These are phyloP conservation scores for Ianthella basta DNA, from an alignment of 37 sponge, comb jelly and placozoan species.

Conservation along the genomic window DNA sequence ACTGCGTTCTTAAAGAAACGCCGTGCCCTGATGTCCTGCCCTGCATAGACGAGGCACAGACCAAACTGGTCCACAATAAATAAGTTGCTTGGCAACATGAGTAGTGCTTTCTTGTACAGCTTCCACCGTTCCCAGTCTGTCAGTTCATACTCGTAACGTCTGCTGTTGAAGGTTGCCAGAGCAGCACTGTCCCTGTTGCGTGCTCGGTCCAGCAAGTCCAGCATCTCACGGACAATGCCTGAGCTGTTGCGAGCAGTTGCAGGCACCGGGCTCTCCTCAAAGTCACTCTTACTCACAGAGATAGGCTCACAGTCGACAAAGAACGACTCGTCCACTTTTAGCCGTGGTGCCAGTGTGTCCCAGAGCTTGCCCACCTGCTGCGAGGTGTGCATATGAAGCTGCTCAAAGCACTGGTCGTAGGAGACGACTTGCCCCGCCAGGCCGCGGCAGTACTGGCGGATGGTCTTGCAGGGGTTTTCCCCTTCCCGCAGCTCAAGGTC, in stretches of 20 bases:
- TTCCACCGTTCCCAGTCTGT: slow-evolving; percentile 68
- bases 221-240: slow-evolving; percentile 49
- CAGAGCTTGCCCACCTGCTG: slow-evolving; percentile 68
- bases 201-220: slow-evolving; percentile 59
- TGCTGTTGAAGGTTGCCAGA: slow-evolving; percentile 67
- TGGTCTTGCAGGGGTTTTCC: slow-evolving; percentile 79
- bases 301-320: slow-evolving; percentile 82
- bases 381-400: slow-evolving; percentile 60
- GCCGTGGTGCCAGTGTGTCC: slow-evolving; percentile 34
- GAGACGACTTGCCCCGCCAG: slow-evolving; percentile 16
- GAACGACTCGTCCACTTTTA: slow-evolving; percentile 63
- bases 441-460: slow-evolving; percentile 77
- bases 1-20: slow-evolving; percentile 83
- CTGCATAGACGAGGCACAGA: slow-evolving; percentile 63
- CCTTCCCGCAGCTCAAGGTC: slow-evolving; percentile 63
- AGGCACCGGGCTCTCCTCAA: slow-evolving; percentile 10
- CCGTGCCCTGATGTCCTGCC: slow-evolving; percentile 47
- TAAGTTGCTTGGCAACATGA: slow-evolving; percentile 84
- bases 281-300: neutral
- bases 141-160: slow-evolving; percentile 69
- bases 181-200: slow-evolving; percentile 68
- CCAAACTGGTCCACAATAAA: slow-evolving; percentile 92
- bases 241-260: slow-evolving; percentile 56
- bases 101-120: slow-evolving; percentile 75
- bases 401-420: slow-evolving; percentile 64